Evolutionary conservation across 2,888 invertebrate species (phyloP), one percentile per base, ranked within the genome.

Genomic region (Archips xylosteana): DNA sequence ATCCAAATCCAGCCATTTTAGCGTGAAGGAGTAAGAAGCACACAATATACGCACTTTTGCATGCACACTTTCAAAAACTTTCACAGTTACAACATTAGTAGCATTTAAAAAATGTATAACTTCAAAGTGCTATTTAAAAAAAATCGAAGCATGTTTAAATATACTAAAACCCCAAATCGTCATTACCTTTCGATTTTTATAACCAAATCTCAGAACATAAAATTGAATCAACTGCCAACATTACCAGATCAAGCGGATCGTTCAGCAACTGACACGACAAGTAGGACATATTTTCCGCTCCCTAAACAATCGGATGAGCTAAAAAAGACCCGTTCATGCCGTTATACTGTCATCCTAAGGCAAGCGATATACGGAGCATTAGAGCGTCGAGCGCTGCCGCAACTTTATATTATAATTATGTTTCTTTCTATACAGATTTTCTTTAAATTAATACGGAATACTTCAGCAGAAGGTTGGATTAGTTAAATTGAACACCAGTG

Each of bases 221-320:
- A 66, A 75, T 62, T 66, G 75, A 74, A 71, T 71, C 42, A 59
- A 39, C 68, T 74, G 64, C 70, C 60, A 76, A 69, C 64, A 68
- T 75, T 75, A 57, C 61, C 59, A 75, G 77, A 77, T 78, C 76
- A 76, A 73, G 36, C 71, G 63, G 60, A 59, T 65, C 49, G 49
- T 64, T 74, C 47, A 76, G 75, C 75, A 74, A 75, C 63, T 74
- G 66, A 67, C 77, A 75, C 77, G 77, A 79, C 74, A 77, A 79
- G 77, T 80, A 76, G 78, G 74, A 75, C 77, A 78, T 78, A 76
- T 81, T 79, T 78, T 76, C 82, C 78, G 81, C 78, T 78, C 76
- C 72, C 76, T 79, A 80, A 79, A 82, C 85, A 83, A 84, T 81
- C 80, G 81, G 82, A 81, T 82, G 82, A 82, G 78, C 78, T 75